A percentile compares a stretch with the other conserved stretches of the same genome.
These are phyloP conservation scores for Pipistrellus kuhlii DNA, from an alignment of 2,797 vertebrate species.

Conservation along the genomic window DNA sequence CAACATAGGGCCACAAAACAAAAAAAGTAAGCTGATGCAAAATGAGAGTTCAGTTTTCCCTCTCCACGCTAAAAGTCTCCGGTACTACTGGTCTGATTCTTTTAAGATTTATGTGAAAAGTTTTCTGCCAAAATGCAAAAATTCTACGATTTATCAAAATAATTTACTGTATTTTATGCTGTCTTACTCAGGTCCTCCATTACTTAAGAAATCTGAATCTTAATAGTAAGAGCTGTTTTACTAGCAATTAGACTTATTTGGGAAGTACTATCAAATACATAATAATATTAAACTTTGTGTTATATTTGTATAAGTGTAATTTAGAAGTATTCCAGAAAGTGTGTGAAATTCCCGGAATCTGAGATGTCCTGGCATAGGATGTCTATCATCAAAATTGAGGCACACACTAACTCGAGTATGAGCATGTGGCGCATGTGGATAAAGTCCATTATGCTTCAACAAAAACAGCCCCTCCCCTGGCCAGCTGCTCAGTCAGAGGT, in stretches of 20 bases:
- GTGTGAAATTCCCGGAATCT: neutral
- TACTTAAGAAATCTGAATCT: neutral
- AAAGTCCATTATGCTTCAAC: neutral
- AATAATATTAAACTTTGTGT: neutral
- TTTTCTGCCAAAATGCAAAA: neutral
- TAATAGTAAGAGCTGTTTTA: neutral
- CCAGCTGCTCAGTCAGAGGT: neutral
- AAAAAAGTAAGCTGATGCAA: too few species aligned
- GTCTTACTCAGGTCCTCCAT: neutral
- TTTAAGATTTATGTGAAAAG: neutral
- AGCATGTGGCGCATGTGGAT: neutral
- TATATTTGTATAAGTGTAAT: neutral
- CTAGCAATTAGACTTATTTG: neutral
- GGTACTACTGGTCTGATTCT: neutral
- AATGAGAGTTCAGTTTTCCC: too few species aligned
- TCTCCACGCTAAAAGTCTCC: neutral
- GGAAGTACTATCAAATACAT: neutral
- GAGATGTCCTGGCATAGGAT: neutral
- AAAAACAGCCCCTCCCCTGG: neutral
- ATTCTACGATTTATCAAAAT: neutral
- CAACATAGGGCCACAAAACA: neutral
- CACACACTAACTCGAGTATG: neutral
- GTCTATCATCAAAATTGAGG: neutral
- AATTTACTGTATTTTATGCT: neutral
- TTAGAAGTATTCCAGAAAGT: neutral